These are phyloP conservation scores for Parnassius glacialis DNA, from an alignment of 2,888 invertebrate species.

Conservation along the genomic window DNA sequence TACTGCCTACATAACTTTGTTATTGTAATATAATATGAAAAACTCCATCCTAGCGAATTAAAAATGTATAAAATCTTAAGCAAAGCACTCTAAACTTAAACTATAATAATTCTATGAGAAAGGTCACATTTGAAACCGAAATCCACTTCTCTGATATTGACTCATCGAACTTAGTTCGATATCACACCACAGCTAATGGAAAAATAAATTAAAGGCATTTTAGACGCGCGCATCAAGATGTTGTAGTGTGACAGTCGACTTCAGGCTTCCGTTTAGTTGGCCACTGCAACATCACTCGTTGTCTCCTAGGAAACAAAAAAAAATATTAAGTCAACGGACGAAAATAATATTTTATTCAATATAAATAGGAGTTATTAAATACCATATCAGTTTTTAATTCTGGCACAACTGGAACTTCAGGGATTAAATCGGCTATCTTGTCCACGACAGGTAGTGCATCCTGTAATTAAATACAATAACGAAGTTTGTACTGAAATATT, in stretches of 20 bases:
- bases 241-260: constrained; percentile 30
- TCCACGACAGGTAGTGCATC: constrained; percentile 58
- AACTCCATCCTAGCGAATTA: constrained; percentile 73
- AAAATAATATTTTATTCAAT: too few relatives aligned
- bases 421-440: constrained; percentile 69
- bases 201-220: constrained; percentile 74
- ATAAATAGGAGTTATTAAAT: neutral
- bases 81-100: constrained; percentile 80
- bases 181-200: constrained; percentile 63
- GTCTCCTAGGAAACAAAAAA: constrained; percentile 49
- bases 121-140: constrained; percentile 67
- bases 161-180: constrained; percentile 74
- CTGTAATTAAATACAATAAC: constrained; percentile 45
- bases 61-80: constrained; percentile 79
- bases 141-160: constrained; percentile 62
- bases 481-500: too few relatives aligned
- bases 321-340: constrained; percentile 2
- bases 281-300: constrained; percentile 50
- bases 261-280: constrained; percentile 49
- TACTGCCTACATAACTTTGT: constrained; percentile 80
- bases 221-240: constrained; percentile 50
- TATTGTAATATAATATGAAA: constrained; percentile 72
- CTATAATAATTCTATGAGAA: constrained; percentile 72
- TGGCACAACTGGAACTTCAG: constrained; percentile 68
- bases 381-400: constrained; percentile 70